Percentiles rank a stretch among this genome's conserved stretches.
phyloP scores from a whole-genome alignment of 2,113 vertebrate species.

The Nothoprocta perdicaria region DNA sequence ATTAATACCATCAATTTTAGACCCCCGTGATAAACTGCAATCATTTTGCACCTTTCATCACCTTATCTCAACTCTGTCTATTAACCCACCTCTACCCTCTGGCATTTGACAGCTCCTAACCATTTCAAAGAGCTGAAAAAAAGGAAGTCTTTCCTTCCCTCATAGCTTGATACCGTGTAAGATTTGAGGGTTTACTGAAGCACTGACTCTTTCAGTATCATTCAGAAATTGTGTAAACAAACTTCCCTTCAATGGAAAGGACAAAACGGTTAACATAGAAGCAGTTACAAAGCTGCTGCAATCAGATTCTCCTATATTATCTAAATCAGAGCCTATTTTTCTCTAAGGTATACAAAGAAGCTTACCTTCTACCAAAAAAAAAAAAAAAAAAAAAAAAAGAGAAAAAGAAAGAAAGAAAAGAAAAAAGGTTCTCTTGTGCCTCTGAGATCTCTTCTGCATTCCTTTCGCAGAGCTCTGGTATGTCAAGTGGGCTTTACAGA shows the following conservation, averaged over 20 bases:
- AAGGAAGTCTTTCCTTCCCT: neutral
- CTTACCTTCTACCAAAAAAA: rapidly evolving
- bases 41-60: neutral
- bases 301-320: neutral
- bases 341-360: neutral
- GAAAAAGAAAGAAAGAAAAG: too few species aligned
- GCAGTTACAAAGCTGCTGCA: neutral
- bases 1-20: neutral
- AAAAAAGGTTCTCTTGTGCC: neutral
- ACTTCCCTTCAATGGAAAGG: neutral
- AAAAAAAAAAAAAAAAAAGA: too few species aligned
- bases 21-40: neutral
- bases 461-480: neutral
- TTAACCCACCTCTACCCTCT: neutral
- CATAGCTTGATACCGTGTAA: neutral
- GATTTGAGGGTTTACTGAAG: neutral
- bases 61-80: neutral
- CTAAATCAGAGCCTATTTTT: neutral
- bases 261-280: neutral
- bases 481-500: neutral
- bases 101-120: neutral
- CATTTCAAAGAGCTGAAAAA: neutral
- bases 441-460: neutral
- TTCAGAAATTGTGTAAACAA: neutral
- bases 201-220: neutral